phyloP scores from a whole-genome alignment of 2,113 vertebrate species.

The Bos javanicus region DNA sequence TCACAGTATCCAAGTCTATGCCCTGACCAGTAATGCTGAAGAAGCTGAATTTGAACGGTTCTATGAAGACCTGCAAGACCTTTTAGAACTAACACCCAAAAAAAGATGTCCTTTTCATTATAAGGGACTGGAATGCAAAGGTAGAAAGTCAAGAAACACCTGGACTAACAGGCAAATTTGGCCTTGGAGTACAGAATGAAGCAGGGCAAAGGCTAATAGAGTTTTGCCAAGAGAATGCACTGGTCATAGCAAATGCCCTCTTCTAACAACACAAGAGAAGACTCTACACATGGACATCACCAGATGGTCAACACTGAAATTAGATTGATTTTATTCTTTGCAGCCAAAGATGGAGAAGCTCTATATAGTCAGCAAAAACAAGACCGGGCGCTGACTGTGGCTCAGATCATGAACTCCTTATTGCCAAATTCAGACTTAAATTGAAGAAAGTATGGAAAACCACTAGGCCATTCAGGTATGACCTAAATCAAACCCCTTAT shows the following conservation, averaged over 20 bases:
- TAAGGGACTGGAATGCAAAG: neutral
- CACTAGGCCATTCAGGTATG: neutral
- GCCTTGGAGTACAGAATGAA: neutral
- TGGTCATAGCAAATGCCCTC: neutral
- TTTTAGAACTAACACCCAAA: neutral
- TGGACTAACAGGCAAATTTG: neutral
- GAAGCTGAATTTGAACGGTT: neutral
- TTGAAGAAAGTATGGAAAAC: neutral
- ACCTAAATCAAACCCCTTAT: neutral
- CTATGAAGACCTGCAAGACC: neutral
- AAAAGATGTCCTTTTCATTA: neutral
- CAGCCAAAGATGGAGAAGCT: neutral
- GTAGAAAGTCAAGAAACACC: neutral
- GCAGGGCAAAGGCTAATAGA: neutral
- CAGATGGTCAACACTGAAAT: rapidly evolving
- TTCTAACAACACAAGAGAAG: neutral
- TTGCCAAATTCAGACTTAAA: neutral
- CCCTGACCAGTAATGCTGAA: neutral
- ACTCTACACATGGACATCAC: neutral
- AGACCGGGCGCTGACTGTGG: rapidly evolving
- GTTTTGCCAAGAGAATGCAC: neutral
- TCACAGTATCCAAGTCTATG: neutral
- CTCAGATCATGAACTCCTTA: neutral
- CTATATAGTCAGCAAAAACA: neutral
- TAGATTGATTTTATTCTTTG: neutral